phyloP scores from a whole-genome alignment of 92 coral and sea anemone genomes.

The Actinernus sp. region DNA sequence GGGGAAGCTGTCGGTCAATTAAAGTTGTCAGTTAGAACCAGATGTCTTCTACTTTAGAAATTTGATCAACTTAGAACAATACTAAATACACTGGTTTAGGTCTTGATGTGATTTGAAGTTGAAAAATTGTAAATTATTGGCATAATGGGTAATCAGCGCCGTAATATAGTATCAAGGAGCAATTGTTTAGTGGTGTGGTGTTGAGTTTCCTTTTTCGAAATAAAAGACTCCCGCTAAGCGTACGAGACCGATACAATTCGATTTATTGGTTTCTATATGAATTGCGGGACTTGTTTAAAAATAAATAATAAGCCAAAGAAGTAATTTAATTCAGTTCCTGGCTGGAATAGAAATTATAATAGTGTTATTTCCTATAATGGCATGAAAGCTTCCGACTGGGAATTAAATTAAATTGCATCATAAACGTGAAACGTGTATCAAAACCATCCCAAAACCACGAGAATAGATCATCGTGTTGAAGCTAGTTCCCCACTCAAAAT shows the following conservation, averaged over 20 bases:
- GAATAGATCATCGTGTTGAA: no score
- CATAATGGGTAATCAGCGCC: background rate
- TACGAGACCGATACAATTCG: background rate
- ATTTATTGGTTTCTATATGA: background rate
- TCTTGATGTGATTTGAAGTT: background rate
- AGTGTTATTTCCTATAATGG: no score
- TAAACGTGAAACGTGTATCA: no score
- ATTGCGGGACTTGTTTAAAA: background rate
- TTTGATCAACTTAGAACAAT: no score
- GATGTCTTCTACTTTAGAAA: no score
- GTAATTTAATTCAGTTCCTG: background rate
- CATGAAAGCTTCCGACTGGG: no score
- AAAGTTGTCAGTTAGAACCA: background rate
- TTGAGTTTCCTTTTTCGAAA: background rate
- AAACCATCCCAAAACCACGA: no score
- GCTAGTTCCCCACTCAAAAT: no score
- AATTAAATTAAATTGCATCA: no score
- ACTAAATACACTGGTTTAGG: no score
- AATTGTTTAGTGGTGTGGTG: constrained; percentile 1
- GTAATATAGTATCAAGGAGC: background rate
- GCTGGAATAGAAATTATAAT: no score
- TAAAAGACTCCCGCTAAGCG: background rate
- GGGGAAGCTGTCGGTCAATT: background rate
- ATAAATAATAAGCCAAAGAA: background rate
- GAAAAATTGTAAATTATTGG: background rate